These are phyloP conservation scores for Acipenser oxyrinchus DNA, from an alignment of 2,797 vertebrate genomes.

Conservation along the genomic window DNA sequence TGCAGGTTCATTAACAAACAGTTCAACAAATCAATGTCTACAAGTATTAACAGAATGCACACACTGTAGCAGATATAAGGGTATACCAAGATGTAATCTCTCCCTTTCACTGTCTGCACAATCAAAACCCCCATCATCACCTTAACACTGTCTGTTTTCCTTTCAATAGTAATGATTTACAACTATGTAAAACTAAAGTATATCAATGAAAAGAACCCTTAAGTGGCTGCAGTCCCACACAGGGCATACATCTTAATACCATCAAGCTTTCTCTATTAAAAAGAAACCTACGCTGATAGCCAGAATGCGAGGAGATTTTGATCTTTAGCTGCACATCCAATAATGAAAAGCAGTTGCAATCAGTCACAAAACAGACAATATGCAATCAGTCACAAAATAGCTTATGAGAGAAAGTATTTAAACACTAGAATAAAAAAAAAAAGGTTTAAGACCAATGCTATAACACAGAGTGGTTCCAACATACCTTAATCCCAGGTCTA, in stretches of 20 bases:
- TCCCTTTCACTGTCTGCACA: not conserved
- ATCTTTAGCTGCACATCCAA: not conserved
- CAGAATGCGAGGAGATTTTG: not conserved
- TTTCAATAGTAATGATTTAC: conserved; percentile 1
- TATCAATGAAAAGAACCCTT: not conserved
- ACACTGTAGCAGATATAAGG: not conserved
- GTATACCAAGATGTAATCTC: not conserved
- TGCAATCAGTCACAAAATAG: no score
- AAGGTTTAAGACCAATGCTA: no score
- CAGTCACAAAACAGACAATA: no score
- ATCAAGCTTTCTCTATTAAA: not conserved
- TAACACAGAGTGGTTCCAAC: no score
- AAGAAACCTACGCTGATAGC: no score
- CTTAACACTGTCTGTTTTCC: not conserved
- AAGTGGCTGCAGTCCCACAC: not conserved
- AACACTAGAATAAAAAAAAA: no score
- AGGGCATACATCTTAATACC: not conserved
- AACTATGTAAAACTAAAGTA: not conserved
- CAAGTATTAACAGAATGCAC: not conserved
- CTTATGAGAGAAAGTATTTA: no score
- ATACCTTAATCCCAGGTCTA: no score
- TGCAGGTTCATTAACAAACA: not conserved
- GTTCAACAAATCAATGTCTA: not conserved
- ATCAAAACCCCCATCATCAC: not conserved
- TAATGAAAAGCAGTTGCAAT: not conserved